Evolutionary conservation across 2,888 invertebrate genomes (phyloP).

Genomic region (Chrysolina oricalcia): DNA sequence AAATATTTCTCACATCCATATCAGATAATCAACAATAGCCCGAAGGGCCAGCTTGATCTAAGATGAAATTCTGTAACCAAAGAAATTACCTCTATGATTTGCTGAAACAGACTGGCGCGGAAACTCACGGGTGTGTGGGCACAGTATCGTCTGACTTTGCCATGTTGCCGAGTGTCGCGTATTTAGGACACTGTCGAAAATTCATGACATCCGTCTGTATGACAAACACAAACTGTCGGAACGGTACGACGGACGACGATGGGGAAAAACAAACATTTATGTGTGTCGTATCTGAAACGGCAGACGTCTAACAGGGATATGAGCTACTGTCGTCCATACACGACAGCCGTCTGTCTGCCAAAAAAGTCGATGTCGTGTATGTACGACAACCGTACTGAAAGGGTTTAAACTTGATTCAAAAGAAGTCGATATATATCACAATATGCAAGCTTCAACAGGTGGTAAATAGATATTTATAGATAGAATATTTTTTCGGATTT

Average conservation of each 20-base stretch:
- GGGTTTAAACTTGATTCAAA: no score
- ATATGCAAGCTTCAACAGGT: no score
- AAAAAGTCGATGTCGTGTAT: conserved; percentile 24
- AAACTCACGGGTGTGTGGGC: background rate
- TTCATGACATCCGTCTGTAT: conserved; percentile 18
- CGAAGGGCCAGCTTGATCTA: background rate
- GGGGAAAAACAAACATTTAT: conserved; percentile 14
- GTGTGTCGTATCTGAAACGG: conserved; percentile 19
- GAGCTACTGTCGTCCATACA: conserved; percentile 9
- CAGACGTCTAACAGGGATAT: background rate
- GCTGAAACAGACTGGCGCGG: background rate
- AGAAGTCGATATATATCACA: no score
- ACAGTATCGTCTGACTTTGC: background rate
- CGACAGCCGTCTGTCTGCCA: conserved; percentile 24
- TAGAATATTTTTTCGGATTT: no score
- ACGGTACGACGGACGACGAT: background rate
- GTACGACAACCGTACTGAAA: no score
- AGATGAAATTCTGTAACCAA: background rate
- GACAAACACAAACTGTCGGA: conserved; percentile 23
- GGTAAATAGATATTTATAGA: no score
- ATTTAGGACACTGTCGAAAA: background rate
- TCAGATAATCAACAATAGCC: background rate
- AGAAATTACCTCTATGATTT: background rate
- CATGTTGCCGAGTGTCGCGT: background rate
- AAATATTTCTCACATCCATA: background rate